Conservation (phyloP, 2,113 vertebrate species). For the Vulpes lagopus region DNA sequence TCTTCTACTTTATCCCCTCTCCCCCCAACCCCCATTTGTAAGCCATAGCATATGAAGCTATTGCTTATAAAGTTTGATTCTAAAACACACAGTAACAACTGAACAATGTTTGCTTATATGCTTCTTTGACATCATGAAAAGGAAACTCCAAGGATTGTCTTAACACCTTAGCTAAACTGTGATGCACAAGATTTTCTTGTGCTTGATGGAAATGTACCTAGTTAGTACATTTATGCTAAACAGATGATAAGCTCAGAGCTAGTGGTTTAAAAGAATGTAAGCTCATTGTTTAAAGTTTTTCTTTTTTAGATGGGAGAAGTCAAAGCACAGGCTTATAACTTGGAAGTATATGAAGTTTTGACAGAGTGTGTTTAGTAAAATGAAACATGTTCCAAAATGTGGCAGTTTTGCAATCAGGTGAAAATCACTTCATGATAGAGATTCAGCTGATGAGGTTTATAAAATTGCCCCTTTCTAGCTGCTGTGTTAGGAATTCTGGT, state of each 20-base stretch:
- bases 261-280: slow-evolving; percentile 75
- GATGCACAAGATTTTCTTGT: slow-evolving; percentile 71
- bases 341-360: slow-evolving; percentile 71
- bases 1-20: slow-evolving; percentile 24
- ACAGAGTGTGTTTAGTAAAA: slow-evolving; percentile 80
- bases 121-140: slow-evolving; percentile 75
- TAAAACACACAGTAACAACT: slow-evolving; percentile 73
- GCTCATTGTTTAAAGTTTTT: slow-evolving; percentile 67
- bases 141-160: slow-evolving; percentile 80
- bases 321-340: slow-evolving; percentile 79
- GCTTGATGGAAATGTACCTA: slow-evolving; percentile 80
- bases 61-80: slow-evolving; percentile 71
- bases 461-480: slow-evolving; percentile 83
- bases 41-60: slow-evolving; percentile 68
- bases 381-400: slow-evolving; percentile 53
- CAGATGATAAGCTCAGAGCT: slow-evolving; percentile 71
- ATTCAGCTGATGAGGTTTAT: slow-evolving; percentile 86
- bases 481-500: slow-evolving; percentile 83
- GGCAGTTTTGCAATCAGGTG: slow-evolving; percentile 84
- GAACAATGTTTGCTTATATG: not conserved
- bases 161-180: slow-evolving; percentile 85
- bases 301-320: slow-evolving; percentile 49
- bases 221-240: not conserved
- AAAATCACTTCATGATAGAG: slow-evolving; percentile 79
- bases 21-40: not conserved